Percentiles rank a stretch among this genome's conserved stretches.
Conservation (phyloP, 2,113 vertebrate genomes). For the Calypte anna region DNA sequence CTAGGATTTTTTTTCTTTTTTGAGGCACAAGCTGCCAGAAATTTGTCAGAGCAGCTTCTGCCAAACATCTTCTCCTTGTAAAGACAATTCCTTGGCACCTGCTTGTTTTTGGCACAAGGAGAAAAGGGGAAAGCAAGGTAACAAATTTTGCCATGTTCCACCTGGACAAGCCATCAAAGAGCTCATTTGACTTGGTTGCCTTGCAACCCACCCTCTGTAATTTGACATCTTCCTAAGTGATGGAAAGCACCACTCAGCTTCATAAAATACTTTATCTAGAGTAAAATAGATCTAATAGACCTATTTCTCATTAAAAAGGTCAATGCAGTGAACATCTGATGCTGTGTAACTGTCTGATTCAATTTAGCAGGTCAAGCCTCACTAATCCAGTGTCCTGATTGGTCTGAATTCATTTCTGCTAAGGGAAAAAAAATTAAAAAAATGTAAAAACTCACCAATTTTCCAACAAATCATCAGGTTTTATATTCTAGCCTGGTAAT, state of each 20-base stretch:
- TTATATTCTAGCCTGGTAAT: not conserved
- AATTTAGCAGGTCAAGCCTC: slow-evolving; percentile 74
- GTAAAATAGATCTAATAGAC: slow-evolving; percentile 66
- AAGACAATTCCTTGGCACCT: not conserved
- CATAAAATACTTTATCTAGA: slow-evolving; percentile 59
- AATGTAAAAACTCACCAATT: not conserved
- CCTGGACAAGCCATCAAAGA: slow-evolving; percentile 49
- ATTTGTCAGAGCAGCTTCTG: slow-evolving; percentile 32
- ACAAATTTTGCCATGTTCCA: slow-evolving; percentile 61
- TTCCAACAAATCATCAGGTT: not conserved
- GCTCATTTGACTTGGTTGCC: slow-evolving; percentile 41
- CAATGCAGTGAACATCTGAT: slow-evolving; percentile 57
- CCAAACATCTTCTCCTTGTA: not conserved
- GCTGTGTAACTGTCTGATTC: slow-evolving; percentile 64
- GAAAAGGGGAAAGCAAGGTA: slow-evolving; percentile 56
- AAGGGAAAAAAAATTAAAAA: accelerated
- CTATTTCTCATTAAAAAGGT: slow-evolving; percentile 78
- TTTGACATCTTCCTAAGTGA: slow-evolving; percentile 41
- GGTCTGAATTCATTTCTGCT: slow-evolving; percentile 46
- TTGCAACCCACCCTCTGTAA: not conserved
- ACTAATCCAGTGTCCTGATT: slow-evolving; percentile 58
- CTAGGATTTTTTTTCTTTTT: not conserved
- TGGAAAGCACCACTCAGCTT: slow-evolving; percentile 42
- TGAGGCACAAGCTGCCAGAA: not conserved
- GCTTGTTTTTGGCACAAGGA: slow-evolving; percentile 15